phyloP scores from a whole-genome alignment of 2,113 vertebrate species.

The Astur gentilis region DNA sequence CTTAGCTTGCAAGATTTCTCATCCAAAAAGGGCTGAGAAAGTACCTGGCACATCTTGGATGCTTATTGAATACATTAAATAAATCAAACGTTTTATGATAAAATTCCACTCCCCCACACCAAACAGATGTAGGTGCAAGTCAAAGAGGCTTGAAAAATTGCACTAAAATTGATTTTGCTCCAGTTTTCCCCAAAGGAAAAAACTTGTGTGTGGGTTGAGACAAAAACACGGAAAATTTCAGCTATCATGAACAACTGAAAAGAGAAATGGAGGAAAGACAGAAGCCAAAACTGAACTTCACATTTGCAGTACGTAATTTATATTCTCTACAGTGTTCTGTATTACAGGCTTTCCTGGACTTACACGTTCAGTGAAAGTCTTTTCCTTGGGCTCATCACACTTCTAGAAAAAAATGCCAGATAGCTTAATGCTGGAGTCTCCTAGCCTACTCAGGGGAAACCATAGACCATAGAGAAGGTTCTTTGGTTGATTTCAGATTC shows the following conservation, averaged over 20 bases:
- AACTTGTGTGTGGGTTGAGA: not conserved
- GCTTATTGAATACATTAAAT: conserved; percentile 63
- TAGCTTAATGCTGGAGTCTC: not conserved
- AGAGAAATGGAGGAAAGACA: conserved; percentile 5
- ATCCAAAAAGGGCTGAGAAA: conserved; percentile 59
- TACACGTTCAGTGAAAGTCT: not conserved
- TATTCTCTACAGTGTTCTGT: not conserved
- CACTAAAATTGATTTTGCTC: conserved; percentile 57
- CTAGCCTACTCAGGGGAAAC: not conserved
- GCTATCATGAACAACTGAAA: conserved; percentile 11
- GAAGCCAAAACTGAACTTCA: conserved; percentile 41
- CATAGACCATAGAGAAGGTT: not conserved
- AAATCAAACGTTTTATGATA: conserved; percentile 61
- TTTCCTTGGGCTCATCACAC: not conserved
- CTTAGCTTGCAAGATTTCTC: conserved; percentile 58
- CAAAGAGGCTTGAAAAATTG: conserved; percentile 41
- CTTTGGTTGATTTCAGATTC: not conserved
- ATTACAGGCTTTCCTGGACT: not conserved
- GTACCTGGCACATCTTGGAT: conserved; percentile 61
- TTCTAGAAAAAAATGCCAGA: not conserved
- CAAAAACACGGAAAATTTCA: conserved; percentile 47
- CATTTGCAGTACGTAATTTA: not conserved
- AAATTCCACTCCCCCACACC: conserved; percentile 57
- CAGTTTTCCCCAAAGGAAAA: conserved; percentile 63
- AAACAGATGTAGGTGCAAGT: conserved; percentile 56